These are phyloP conservation scores for Argyra leucocephala DNA, from an alignment of 2,888 invertebrate species.

Conservation along the genomic window DNA sequence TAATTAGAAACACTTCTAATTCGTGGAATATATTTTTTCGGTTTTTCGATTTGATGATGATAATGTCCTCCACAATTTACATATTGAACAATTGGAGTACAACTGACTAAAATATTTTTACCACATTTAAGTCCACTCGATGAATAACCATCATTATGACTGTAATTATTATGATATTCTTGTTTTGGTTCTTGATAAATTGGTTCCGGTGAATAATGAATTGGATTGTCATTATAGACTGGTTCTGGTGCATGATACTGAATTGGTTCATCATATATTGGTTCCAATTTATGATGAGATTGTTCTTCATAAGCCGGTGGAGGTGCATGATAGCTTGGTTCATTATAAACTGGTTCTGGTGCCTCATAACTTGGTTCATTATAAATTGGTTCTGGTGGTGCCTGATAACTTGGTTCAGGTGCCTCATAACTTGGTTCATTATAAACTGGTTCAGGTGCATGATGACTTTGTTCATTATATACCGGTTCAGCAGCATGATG, in stretches of 20 bases:
- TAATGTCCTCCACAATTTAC: background rate
- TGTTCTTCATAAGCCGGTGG: background rate
- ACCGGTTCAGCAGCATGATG: background rate
- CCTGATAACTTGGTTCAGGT: background rate
- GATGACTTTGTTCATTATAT: background rate
- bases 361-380: background rate
- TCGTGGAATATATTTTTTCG: background rate
- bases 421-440: background rate
- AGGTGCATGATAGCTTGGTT: no score
- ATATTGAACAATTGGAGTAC: background rate
- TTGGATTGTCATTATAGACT: background rate
- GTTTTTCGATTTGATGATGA: background rate
- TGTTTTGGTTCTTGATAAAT: background rate
- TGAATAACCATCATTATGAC: background rate
- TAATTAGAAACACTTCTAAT: background rate
- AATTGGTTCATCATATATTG: background rate
- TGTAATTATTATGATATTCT: background rate
- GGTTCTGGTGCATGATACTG: background rate
- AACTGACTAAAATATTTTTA: background rate
- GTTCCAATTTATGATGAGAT: background rate
- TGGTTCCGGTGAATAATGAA: background rate
- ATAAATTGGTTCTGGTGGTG: background rate
- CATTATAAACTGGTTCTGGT: background rate
- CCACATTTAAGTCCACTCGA: background rate
- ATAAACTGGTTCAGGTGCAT: background rate